A percentile compares a stretch with the other conserved stretches of the same genome.
These are phyloP conservation scores for Crematogaster levior DNA, from an alignment of 2,888 invertebrate species.

Conservation along the genomic window DNA sequence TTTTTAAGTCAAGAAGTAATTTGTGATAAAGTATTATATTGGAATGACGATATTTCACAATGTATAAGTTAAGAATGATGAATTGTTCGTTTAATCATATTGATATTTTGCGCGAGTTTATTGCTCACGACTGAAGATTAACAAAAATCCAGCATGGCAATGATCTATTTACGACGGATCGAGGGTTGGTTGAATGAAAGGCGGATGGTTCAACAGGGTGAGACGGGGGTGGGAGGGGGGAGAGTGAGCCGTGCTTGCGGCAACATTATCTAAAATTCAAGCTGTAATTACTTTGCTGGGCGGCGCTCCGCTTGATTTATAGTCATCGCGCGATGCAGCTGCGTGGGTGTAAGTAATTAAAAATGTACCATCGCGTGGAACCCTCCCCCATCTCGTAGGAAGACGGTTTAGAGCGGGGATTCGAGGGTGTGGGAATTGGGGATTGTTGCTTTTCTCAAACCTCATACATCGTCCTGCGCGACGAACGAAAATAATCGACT, in stretches of 20 bases:
- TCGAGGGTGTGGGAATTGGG: constrained; percentile 71
- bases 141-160: constrained; percentile 42
- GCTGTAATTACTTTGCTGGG: constrained; percentile 86
- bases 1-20: neutral
- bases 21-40: neutral
- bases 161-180: constrained; percentile 69
- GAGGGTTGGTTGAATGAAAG: constrained; percentile 56
- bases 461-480: constrained; percentile 80
- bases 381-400: constrained; percentile 67
- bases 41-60: neutral
- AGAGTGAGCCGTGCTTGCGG: constrained; percentile 83
- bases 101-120: constrained; percentile 25
- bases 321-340: constrained; percentile 86
- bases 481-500: constrained; percentile 76
- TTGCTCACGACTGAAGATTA: constrained; percentile 33
- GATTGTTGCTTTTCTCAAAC: constrained; percentile 75
- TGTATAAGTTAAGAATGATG: neutral
- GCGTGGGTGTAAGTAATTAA: constrained; percentile 86
- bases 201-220: constrained; percentile 42
- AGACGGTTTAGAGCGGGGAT: constrained; percentile 68
- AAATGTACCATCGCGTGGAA: constrained; percentile 86
- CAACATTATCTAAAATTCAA: constrained; percentile 86
- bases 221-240: constrained; percentile 26
- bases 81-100: neutral
- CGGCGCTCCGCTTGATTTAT: constrained; percentile 85